phyloP scores from a whole-genome alignment of 2,113 vertebrate genomes.

The Phodopus roborovskii region DNA sequence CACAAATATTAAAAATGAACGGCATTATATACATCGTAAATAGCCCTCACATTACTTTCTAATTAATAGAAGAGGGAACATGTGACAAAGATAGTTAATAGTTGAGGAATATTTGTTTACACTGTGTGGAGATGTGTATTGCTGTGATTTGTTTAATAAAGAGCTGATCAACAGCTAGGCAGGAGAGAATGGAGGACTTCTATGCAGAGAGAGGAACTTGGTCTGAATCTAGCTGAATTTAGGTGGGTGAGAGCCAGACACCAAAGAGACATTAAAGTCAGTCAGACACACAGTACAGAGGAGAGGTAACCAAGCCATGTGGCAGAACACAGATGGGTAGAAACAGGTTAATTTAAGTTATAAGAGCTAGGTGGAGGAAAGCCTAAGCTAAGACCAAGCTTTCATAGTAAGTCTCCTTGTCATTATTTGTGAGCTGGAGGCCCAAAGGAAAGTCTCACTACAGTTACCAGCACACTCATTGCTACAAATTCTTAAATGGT shows the following conservation, averaged over 20 bases:
- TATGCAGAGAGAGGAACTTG: background rate
- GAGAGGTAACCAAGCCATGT: no score
- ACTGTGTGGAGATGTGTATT: background rate
- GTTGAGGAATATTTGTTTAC: background rate
- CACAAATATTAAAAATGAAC: background rate
- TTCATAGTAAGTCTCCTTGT: no score
- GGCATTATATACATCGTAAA: background rate
- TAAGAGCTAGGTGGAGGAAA: no score
- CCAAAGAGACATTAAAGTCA: background rate
- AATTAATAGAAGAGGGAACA: background rate
- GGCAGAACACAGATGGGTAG: no score
- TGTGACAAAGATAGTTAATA: conserved; percentile 46
- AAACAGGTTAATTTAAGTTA: no score
- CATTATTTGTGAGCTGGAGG: no score
- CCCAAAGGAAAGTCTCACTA: no score
- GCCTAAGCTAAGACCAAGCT: no score
- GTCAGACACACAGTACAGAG: background rate
- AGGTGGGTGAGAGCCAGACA: background rate
- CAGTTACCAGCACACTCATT: no score
- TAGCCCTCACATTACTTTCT: background rate
- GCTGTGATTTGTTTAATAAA: background rate
- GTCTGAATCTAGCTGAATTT: background rate
- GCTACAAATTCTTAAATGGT: no score
- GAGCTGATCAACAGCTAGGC: background rate
- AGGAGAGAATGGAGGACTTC: background rate